These are phyloP conservation scores for Pseudochromis fuscus DNA, from an alignment of 2,797 vertebrate genomes.

Conservation along the genomic window DNA sequence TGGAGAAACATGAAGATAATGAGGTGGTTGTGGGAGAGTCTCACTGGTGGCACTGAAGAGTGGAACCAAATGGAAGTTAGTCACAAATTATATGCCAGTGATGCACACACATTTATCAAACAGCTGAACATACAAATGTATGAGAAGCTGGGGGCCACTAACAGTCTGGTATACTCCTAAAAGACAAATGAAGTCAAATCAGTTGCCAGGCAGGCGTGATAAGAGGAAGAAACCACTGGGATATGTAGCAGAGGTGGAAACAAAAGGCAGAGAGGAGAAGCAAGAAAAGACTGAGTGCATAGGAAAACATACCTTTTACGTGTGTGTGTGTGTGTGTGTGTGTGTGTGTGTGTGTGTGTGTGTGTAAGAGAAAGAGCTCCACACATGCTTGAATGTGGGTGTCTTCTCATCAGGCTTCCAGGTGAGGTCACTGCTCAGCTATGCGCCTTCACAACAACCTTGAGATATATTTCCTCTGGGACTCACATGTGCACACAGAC, in stretches of 20 bases:
- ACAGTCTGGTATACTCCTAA: neutral
- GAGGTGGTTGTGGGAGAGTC: conserved; percentile 41
- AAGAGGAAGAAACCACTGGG: conserved; percentile 14
- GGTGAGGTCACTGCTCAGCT: conserved; percentile 79
- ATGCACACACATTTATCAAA: conserved; percentile 29
- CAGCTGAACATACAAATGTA: conserved; percentile 3
- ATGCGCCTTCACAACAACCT: conserved; percentile 69
- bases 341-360: neutral
- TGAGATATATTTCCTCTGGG: conserved; percentile 58
- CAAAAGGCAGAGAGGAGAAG: neutral
- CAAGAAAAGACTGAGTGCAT: neutral
- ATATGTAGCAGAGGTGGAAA: conserved; percentile 5
- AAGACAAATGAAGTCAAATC: conserved; percentile 39
- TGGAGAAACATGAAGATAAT: conserved; percentile 33
- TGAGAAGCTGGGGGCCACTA: conserved; percentile 10
- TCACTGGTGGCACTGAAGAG: conserved; percentile 3
- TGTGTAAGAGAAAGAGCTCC: neutral
- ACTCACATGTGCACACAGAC: conserved; percentile 20
- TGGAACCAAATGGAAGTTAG: conserved; percentile 20
- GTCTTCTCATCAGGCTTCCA: conserved; percentile 62
- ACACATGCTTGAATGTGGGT: conserved; percentile 44
- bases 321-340: neutral
- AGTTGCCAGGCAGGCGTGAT: conserved; percentile 12
- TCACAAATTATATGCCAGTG: conserved; percentile 15
- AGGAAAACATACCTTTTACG: neutral